Base-by-base conservation (phyloP, 2,797 vertebrate genomes). In the Diceros bicornis region DNA sequence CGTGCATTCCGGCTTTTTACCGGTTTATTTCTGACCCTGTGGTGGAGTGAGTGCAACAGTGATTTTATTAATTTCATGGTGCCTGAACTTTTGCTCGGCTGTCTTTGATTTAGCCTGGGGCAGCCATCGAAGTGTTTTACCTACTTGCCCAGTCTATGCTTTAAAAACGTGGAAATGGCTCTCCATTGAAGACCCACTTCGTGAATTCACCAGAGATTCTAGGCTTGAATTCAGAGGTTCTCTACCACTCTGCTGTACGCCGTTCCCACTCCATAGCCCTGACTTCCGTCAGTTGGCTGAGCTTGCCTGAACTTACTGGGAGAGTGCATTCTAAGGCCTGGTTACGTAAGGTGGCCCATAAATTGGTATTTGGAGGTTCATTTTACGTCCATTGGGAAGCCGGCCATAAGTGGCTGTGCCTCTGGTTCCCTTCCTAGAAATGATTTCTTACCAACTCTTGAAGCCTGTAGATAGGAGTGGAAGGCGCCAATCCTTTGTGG, bases 61-160 rank as follows among this genome's bases (percentile, higher is more conserved):
- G 87, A 71, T 89, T 92, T 92, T 64, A 91, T 95, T 94, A 89
- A 96, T 97, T 97, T 95, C 87, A 86, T 91, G 92, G 88, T 94
- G 55, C 83, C 87, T 85, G 75, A 94, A 91, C 94, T 90, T 72
- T 21, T 37, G 44, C 96, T 93, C 64, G 57, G 92, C 94, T 84
- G 68, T 59, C 96, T 96, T 95, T 96, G 79, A 84, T 91, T 72
- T 81, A 66, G 92, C 95, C 87, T 16, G 62, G 37, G 71, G 94
- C 84, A 3, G 29, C 72, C 83, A 88, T 96, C 87, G 71, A 75
- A 81, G 72, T 85, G 66, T 86, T 85, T 92, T 89, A 88, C 84
- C 59, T 86, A 6, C 83, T 92, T 78, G 25, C 55, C 94, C 41
- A 12, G 10, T 20, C 83, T 71, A 0, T 75, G 66, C 94, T 96